phyloP scores from a whole-genome alignment of 37 sponge, comb jelly and placozoan genomes.

The Spongia lamella region DNA sequence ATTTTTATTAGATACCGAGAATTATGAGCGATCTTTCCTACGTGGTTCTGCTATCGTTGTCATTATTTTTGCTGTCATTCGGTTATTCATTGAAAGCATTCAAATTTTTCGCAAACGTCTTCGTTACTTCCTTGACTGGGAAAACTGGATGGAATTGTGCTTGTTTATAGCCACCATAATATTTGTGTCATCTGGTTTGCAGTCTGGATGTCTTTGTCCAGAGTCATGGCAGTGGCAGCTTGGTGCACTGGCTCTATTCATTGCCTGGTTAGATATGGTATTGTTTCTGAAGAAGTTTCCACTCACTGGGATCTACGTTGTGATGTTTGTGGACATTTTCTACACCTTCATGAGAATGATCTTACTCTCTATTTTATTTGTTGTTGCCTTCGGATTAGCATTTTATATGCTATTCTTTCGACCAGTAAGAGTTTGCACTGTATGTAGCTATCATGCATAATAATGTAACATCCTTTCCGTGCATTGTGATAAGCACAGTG shows the following conservation, averaged over 20 bases:
- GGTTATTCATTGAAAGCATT: slow-evolving; percentile 49
- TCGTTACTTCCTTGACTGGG: slow-evolving; percentile 49
- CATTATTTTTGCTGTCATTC: slow-evolving; percentile 46
- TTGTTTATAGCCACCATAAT: slow-evolving; percentile 40
- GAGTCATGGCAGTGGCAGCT: slow-evolving; percentile 81
- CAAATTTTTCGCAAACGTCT: slow-evolving; percentile 49
- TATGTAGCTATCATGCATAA: no score
- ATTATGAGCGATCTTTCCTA: slow-evolving; percentile 18
- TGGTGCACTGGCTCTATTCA: slow-evolving; percentile 82
- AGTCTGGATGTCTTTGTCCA: slow-evolving; percentile 37
- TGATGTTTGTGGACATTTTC: slow-evolving; percentile 93
- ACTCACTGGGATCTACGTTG: slow-evolving; percentile 88
- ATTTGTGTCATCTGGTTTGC: slow-evolving; percentile 46
- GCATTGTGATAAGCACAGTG: no score
- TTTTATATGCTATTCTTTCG: slow-evolving; percentile 88
- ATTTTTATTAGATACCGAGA: no score
- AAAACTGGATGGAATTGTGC: slow-evolving; percentile 60
- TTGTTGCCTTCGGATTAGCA: slow-evolving; percentile 85
- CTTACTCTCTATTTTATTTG: slow-evolving; percentile 74
- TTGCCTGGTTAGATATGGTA: slow-evolving; percentile 88
- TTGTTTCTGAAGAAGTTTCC: slow-evolving; percentile 78
- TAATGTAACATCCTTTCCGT: no score
- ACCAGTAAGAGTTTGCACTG: slow-evolving; percentile 8
- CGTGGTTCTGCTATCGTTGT: slow-evolving; percentile 27
- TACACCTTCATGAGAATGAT: slow-evolving; percentile 83